A percentile compares a stretch with the other conserved stretches of the same genome.
Evolutionary conservation across 2,113 vertebrate species (phyloP).

Genomic region (Rhadina sibilatrix): DNA sequence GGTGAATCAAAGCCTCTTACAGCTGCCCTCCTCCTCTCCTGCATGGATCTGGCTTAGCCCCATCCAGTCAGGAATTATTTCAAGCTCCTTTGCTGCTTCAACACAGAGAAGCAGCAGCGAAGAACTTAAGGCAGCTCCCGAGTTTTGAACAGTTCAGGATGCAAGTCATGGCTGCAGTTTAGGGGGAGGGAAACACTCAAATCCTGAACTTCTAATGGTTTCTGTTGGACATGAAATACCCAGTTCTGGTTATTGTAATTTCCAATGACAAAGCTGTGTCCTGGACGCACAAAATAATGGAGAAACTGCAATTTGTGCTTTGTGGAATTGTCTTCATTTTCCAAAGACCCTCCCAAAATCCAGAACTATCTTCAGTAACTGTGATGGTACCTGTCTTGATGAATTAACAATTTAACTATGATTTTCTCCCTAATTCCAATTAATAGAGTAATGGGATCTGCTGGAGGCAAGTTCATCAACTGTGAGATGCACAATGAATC

Average conservation of each 20-base stretch:
- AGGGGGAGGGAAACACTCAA: not conserved
- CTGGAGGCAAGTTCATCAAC: not conserved
- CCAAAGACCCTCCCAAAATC: not conserved
- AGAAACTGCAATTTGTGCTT: not conserved
- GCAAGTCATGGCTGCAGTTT: not conserved
- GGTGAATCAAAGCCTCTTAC: not conserved
- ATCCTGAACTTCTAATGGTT: not conserved
- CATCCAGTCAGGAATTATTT: not conserved
- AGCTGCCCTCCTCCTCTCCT: not conserved
- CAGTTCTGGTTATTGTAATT: not conserved
- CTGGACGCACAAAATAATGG: rapidly evolving
- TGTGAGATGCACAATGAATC: not conserved
- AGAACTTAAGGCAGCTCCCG: not conserved
- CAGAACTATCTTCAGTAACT: not conserved
- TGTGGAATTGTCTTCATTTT: not conserved
- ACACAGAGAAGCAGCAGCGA: not conserved
- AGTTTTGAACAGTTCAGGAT: not conserved
- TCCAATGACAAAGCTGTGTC: not conserved
- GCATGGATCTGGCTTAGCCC: not conserved
- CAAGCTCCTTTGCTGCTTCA: not conserved
- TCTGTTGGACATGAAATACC: not conserved
- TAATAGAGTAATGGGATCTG: not conserved
- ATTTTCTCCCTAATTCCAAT: not conserved
- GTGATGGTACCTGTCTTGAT: not conserved
- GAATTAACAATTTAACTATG: not conserved